Conservation (phyloP, 1,140 invertebrate genomes). For the Archegozetes longisetosus region DNA sequence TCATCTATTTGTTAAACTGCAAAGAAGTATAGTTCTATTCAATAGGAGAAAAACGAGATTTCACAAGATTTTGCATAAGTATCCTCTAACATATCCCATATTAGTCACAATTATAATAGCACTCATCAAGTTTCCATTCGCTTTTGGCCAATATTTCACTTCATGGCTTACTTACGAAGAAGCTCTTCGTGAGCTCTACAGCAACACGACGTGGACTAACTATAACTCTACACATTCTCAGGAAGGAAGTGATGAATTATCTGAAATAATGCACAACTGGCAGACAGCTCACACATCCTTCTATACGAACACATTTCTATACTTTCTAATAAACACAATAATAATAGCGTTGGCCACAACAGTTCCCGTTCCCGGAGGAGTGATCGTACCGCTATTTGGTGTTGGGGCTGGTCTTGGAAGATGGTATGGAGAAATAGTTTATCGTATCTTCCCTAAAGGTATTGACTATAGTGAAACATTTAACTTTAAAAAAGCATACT, state of each 20-base stretch:
- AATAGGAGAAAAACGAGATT: constrained; percentile 82
- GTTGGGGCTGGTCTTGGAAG: constrained; percentile 83
- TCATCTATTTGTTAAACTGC: constrained; percentile 79
- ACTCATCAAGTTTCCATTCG: constrained; percentile 13
- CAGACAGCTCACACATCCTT: constrained; percentile 69
- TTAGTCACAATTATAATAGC: constrained; percentile 15
- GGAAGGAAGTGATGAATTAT: constrained; percentile 65
- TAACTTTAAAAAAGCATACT: too few species aligned
- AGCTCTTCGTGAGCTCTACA: constrained; percentile 47
- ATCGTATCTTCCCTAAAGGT: constrained; percentile 78
- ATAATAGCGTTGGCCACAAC: constrained; percentile 80
- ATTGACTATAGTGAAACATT: too few species aligned
- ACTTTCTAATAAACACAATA: constrained; percentile 73
- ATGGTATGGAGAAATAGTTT: constrained; percentile 69
- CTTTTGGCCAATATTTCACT: constrained; percentile 16
- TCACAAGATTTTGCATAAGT: constrained; percentile 84
- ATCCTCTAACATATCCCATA: constrained; percentile 29
- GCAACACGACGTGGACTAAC: constrained; percentile 82
- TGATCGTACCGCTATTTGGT: constrained; percentile 75
- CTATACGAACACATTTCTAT: constrained; percentile 51
- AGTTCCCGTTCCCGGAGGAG: constrained; percentile 35
- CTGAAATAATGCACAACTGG: constrained; percentile 62
- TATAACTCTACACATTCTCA: constrained; percentile 39
- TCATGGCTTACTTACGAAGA: not conserved
- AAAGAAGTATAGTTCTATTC: constrained; percentile 82